These are phyloP conservation scores for Ardeotis arabs DNA, from an alignment of 2,113 vertebrate species.

Conservation along the genomic window DNA sequence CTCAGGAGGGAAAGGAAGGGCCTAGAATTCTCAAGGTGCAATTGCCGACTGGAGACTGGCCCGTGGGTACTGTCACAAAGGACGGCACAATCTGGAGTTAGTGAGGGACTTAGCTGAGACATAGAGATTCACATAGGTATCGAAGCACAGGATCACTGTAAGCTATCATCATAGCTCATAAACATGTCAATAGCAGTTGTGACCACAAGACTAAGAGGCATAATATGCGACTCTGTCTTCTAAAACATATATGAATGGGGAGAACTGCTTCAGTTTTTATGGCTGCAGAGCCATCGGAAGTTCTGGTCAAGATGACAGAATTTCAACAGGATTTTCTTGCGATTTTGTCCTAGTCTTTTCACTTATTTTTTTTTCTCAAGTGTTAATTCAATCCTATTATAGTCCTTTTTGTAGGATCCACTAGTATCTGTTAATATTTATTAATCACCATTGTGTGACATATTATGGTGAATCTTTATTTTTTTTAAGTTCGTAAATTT, in stretches of 20 bases:
- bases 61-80: not conserved
- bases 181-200: not conserved
- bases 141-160: not conserved
- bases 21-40: not conserved
- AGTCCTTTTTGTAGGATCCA: not conserved
- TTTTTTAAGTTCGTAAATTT: not conserved
- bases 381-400: not conserved
- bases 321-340: not conserved
- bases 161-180: rapidly evolving
- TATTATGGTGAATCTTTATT: not conserved
- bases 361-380: not conserved
- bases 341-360: not conserved
- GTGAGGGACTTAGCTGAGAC: not conserved
- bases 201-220: not conserved
- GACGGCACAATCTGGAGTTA: not conserved
- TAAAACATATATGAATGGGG: not conserved
- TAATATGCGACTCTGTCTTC: not conserved
- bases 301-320: not conserved
- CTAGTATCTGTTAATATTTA: not conserved
- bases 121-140: not conserved
- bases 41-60: not conserved
- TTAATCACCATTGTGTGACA: not conserved
- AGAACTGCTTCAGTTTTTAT: not conserved
- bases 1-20: not conserved
- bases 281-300: not conserved